Base-by-base conservation (phyloP, 2,113 vertebrate species). In the Galemys pyrenaicus region DNA sequence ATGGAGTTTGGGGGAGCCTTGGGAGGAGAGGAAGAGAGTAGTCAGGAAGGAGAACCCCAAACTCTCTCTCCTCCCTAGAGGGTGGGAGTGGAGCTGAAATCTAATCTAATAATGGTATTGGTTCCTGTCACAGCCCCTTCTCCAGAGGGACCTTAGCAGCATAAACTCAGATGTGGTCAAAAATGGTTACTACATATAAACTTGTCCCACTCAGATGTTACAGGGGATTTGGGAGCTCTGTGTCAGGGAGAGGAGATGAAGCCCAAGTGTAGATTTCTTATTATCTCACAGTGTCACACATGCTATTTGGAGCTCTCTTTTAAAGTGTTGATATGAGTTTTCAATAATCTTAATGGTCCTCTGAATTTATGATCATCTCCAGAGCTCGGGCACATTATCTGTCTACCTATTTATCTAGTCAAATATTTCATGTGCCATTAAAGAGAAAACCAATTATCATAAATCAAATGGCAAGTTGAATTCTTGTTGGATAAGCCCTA, bases 401-500 rank as follows among this genome's bases (percentile, higher is more conserved):
- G 24, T 44, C 39, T n/a, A 2, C 51, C 51, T 56, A 22, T 24
- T 56, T 56, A 22, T 64, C 75, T 49, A 92, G 65, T 11, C 77
- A 73, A 78, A 32, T 86, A 84, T 86, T 86, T 86, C 22, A 44
- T 64, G 68, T 81, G 44, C 26, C 82, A 3, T 92, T 91, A n/a
- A 71, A 91, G 92, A 32, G 32, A 86, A 74, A 74, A 15, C 46
- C 44, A 46, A 54, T 65, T 56, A 9, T 77, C 81, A 67, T 62
- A n/a, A 67, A 32, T 94, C 32, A 89, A 82, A 94, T 65, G 54
- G 56, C 68, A 83, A 62, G 80, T 73, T 91, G 9, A 35, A 0
- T 77, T 92, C 89, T 87, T 89, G 19, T 77, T 79, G 68, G 67
- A 20, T 54, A 83, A 82, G 70, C 44, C 28, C 28, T 44, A 39